Evolutionary conservation across 2,888 invertebrate genomes (phyloP), one percentile per base, ranked within the genome.

Genomic region (Spialia ferax): DNA sequence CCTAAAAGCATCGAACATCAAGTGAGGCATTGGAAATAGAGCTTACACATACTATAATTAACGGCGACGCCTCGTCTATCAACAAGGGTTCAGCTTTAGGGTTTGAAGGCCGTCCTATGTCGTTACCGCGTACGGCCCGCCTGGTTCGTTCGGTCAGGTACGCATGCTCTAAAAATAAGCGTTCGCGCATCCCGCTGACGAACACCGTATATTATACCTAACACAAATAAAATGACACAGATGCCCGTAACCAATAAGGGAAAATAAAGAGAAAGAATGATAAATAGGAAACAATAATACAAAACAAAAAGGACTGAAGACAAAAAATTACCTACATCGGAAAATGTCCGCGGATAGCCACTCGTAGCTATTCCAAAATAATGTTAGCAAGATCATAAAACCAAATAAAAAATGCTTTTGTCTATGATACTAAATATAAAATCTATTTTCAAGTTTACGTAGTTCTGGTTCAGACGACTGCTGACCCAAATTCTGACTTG

Each of bases 361-460:
- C 13, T 50, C 10, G 10, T 5, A 20, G 6, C 1, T 5, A 11
- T 22, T 22, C 13, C 32, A 11, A 7, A 56, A 56, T 23, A 23
- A 15, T n/a, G 29, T 48, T 35, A 35, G 11, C 22, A 56, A 50
- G 26, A 11, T 60, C 29, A 10, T 45, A 15, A 60, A 60, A 45
- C 23, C 35, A 60, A n/a, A 60, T 60, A 18, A 32, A 63, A 38
- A 67, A 52, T 79, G 82, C 79, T 83, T 81, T 79, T 84, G 76
- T 79, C 78, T 72, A 66, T 69, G 50, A 68, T 22, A 70, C 82
- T 86, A 83, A 81, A 86, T 84, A 83, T 89, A 90, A 77, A 87
- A 79, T 90, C 88, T 89, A 90, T 92, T 90, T 90, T 90, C 88
- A 89, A 91, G 88, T 91, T 90, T 89, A 91, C 84, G 79, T 82